Evolutionary conservation across 1,140 invertebrate species (phyloP).

Genomic region (Tetragonula clypearis): DNA sequence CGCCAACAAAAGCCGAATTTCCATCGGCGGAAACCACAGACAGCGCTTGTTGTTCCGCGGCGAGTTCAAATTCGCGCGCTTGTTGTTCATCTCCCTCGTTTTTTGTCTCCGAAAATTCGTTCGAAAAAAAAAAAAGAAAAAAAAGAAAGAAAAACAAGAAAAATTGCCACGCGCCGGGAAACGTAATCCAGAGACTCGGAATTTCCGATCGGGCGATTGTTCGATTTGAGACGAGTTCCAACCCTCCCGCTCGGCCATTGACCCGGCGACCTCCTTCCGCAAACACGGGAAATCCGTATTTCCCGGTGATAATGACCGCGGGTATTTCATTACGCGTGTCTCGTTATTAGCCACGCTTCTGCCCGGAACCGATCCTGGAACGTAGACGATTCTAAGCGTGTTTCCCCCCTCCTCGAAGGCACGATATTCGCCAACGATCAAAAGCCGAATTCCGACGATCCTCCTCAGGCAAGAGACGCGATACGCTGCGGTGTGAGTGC

Average conservation of each 20-base stretch:
- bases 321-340: constrained; percentile 18
- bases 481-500: not conserved
- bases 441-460: constrained; percentile 33
- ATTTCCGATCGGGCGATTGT: not conserved
- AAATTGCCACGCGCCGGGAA: not conserved
- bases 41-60: not conserved
- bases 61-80: no score
- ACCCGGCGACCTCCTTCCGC: not conserved
- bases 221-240: not conserved
- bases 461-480: no score
- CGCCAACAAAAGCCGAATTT: not conserved
- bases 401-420: not conserved
- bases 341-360: constrained; percentile 28
- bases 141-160: no score
- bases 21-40: constrained; percentile 20
- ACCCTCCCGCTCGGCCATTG: not conserved
- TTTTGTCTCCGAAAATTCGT: no score
- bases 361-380: not conserved
- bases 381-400: not conserved
- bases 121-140: no score
- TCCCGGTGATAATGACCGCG: constrained; percentile 3
- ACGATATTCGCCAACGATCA: constrained; percentile 15
- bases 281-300: not conserved
- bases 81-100: no score
- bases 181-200: not conserved